Percentiles rank a stretch among this genome's conserved stretches.
These are phyloP conservation scores for Ploceus nigricollis DNA, from an alignment of 2,113 vertebrate species.

Conservation along the genomic window DNA sequence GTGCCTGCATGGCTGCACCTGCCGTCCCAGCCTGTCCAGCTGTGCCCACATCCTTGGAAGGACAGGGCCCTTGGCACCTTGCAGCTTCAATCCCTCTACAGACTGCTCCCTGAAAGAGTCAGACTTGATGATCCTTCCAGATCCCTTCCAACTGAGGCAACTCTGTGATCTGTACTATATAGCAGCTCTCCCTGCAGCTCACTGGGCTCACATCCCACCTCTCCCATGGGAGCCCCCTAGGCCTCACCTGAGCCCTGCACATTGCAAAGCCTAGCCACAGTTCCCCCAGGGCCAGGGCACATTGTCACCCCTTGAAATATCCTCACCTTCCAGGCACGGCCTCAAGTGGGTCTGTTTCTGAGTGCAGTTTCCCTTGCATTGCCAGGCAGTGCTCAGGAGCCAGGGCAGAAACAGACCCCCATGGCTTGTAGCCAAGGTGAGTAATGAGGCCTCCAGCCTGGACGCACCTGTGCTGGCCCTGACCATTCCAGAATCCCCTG, in stretches of 20 bases:
- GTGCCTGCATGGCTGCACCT: fast-evolving
- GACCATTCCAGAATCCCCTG: background rate
- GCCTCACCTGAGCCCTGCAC: fast-evolving
- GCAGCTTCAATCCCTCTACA: background rate
- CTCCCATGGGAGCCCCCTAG: fast-evolving
- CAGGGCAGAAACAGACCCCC: fast-evolving
- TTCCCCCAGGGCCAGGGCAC: fast-evolving
- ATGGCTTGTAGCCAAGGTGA: fast-evolving
- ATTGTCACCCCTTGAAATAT: background rate
- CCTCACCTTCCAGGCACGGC: background rate
- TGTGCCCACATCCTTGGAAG: background rate
- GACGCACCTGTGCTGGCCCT: background rate
- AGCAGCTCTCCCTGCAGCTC: background rate
- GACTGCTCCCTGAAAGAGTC: background rate
- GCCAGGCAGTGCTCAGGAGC: background rate
- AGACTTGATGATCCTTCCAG: too few relatives aligned
- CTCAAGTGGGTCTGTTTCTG: background rate
- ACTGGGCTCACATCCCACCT: background rate
- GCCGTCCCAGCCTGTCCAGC: background rate
- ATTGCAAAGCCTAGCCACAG: background rate
- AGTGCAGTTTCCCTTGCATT: background rate
- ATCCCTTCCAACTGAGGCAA: background rate
- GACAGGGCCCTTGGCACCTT: background rate
- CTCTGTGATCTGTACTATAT: background rate
- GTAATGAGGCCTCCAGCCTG: background rate